Evolutionary conservation across 2,113 vertebrate species (phyloP), one percentile per base, ranked within the genome.

Genomic region (Platichthys flesus): DNA sequence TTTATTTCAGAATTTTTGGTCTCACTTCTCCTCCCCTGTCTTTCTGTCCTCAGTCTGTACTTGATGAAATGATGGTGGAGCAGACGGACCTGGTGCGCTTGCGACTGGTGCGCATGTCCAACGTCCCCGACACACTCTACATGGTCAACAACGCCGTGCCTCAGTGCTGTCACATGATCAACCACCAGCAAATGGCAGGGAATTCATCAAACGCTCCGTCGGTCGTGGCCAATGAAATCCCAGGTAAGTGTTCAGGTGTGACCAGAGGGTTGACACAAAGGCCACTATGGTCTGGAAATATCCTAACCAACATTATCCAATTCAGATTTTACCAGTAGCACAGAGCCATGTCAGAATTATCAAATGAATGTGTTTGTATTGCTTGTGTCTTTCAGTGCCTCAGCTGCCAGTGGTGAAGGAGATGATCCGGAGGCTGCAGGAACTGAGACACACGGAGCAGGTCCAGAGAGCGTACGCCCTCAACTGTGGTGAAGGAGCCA

Each of bases 41-140:
- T 47, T 0, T 24, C 35, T 73, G 24, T 71, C 62, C 21, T 79
- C 85, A 99, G 98, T 96, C 97, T 0, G 95, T 97, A 26, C 94
- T 99, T 54, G 98, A 98, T 51, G 98, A 99, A 91, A 99, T 99
- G 97, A 99, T 99, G 98, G 97, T 98, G 89, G 98, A 99, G 79
- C 98, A 99, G 67, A 98, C 97, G 0, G 98, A 99, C 73, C 94
- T 99, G 0, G 98, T 99, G 67, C 96, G 98, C 42, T 87, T 99
- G 86, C 93, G 98, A 18, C 96, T 99, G 91, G 98, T 99, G 56
- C 96, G 98, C 14, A 99, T 99, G 96, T 99, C 98, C 90, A 99
- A 99, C 0, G 98, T 99, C 59, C 98, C 98, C 0, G 98, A 99
- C 92, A 98, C 98, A 0, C 96, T 99, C 7, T 99, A 99, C 91